phyloP scores from a whole-genome alignment of 2,888 invertebrate species.

The Agonum fuliginosum region DNA sequence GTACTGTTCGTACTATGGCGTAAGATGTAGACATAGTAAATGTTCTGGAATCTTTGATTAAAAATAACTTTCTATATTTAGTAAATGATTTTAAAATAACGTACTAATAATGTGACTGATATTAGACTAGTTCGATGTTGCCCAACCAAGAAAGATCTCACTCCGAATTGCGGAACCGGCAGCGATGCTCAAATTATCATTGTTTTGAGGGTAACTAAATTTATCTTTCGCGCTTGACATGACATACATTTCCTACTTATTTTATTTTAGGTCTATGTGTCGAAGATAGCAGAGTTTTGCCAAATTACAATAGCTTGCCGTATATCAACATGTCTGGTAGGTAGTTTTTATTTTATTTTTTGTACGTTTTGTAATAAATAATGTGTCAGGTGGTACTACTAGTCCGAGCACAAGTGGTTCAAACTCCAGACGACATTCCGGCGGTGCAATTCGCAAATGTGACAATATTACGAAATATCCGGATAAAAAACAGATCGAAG shows the following conservation, averaged over 20 bases:
- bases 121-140: conserved; percentile 55
- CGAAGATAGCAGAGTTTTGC: conserved; percentile 45
- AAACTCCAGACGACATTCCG: conserved; percentile 69
- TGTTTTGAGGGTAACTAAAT: conserved; percentile 58
- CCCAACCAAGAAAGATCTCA: conserved; percentile 54
- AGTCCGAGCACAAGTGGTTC: conserved; percentile 69
- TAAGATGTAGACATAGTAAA: conserved; percentile 53
- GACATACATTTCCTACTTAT: conserved; percentile 42
- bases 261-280: conserved; percentile 57
- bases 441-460: conserved; percentile 69
- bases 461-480: conserved; percentile 75
- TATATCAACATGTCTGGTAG: conserved; percentile 57
- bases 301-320: conserved; percentile 55
- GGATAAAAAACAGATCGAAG: conserved; percentile 81
- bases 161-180: conserved; percentile 49
- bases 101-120: conserved; percentile 54
- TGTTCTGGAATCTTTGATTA: conserved; percentile 57
- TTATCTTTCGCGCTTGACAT: conserved; percentile 15
- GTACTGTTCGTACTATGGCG: conserved; percentile 4
- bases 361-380: conserved; percentile 1
- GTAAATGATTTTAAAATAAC: conserved; percentile 59
- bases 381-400: conserved; percentile 66
- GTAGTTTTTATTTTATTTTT: conserved; percentile 1
- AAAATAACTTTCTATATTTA: conserved; percentile 59
- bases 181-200: conserved; percentile 57